Evolutionary conservation across 2,888 invertebrate genomes (phyloP).

Genomic region (Cataglyphis altisquamis): DNA sequence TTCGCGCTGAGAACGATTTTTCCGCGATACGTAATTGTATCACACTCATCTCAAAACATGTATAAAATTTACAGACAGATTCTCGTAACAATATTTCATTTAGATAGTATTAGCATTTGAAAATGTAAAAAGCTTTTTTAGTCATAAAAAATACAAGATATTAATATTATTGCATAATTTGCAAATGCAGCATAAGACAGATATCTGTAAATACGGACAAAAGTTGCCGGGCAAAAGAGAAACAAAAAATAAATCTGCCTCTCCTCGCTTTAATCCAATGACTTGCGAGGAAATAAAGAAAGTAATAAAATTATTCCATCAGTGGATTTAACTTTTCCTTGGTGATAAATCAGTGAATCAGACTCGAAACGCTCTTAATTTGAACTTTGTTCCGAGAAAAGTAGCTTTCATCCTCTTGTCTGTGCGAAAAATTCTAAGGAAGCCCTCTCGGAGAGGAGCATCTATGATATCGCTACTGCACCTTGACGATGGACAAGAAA

Average conservation of each 20-base stretch:
- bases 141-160: neutral
- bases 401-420: neutral
- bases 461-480: conserved; percentile 12
- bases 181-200: conserved; percentile 10
- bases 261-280: conserved; percentile 3
- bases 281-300: conserved; percentile 21
- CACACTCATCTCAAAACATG: neutral
- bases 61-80: neutral
- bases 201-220: neutral
- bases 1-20: neutral
- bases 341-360: conserved; percentile 36
- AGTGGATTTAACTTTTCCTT: conserved; percentile 40
- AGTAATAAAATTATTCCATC: conserved; percentile 56
- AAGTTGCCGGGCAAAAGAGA: neutral
- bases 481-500: conserved; percentile 37
- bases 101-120: neutral
- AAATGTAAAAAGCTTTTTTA: neutral
- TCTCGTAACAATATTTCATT: neutral
- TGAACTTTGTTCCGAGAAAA: conserved; percentile 18
- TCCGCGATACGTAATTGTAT: neutral
- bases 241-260: conserved; percentile 29
- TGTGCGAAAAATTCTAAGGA: neutral
- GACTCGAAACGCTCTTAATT: conserved; percentile 42
- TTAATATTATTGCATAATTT: conserved; percentile 20
- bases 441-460: neutral